These are phyloP conservation scores for Blera fallax DNA, from an alignment of 2,888 invertebrate species.

Conservation along the genomic window DNA sequence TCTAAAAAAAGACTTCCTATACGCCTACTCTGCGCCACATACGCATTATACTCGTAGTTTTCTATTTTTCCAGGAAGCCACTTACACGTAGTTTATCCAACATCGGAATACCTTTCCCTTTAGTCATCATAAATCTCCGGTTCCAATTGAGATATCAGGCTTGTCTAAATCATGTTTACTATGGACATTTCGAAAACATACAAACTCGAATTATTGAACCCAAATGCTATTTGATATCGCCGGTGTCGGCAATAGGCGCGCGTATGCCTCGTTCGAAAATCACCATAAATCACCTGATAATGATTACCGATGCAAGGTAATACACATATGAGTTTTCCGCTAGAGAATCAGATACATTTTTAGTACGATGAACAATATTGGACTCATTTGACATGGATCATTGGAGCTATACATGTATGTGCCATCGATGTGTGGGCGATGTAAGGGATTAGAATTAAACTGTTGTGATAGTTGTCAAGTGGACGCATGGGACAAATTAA, in stretches of 20 bases:
- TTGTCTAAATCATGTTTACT: constrained; percentile 22
- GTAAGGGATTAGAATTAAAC: not conserved
- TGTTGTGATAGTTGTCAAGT: constrained; percentile 12
- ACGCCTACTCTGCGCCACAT: not conserved
- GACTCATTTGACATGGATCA: not conserved
- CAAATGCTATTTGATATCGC: constrained; percentile 15
- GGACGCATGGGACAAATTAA: constrained; percentile 11
- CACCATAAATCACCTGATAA: constrained; percentile 27
- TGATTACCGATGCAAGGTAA: constrained; percentile 10
- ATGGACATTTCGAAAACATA: constrained; percentile 35
- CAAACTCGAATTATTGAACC: constrained; percentile 26
- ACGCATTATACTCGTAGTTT: not conserved
- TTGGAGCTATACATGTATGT: not conserved
- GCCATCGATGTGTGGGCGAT: not conserved
- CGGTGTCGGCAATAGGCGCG: not conserved
- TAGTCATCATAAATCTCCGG: constrained; percentile 15
- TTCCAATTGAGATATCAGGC: constrained; percentile 9
- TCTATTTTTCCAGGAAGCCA: not conserved
- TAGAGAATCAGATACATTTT: not conserved
- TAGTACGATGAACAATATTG: not conserved
- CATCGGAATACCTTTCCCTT: not conserved
- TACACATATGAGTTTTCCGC: constrained; percentile 3
- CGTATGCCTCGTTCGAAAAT: constrained; percentile 8
- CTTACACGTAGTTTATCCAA: not conserved
- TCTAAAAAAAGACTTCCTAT: constrained; percentile 11